A percentile compares a stretch with the other conserved stretches of the same genome.
Evolutionary conservation across 2,113 vertebrate genomes (phyloP).

Genomic region (Dasyurus viverrinus): DNA sequence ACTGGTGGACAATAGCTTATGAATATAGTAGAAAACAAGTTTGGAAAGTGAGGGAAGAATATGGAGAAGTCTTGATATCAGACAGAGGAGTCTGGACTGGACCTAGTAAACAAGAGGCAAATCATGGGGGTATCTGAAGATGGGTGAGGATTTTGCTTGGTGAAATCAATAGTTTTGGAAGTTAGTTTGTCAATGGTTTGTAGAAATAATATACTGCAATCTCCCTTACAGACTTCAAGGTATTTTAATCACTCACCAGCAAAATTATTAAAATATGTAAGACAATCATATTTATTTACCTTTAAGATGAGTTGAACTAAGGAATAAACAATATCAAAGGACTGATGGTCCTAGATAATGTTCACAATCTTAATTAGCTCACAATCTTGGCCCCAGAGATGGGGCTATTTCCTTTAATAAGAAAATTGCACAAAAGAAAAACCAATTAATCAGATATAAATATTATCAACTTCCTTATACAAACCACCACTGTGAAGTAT

Average conservation of each 20-base stretch:
- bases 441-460: neutral
- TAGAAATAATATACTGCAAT: neutral
- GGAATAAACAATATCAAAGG: neutral
- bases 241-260: neutral
- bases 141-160: neutral
- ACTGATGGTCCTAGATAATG: neutral
- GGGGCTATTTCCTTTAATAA: conserved; percentile 33
- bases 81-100: neutral
- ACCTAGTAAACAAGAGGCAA: neutral
- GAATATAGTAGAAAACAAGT: neutral
- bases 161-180: neutral
- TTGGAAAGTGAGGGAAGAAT: neutral
- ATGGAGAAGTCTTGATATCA: neutral
- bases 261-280: neutral
- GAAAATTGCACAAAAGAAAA: neutral
- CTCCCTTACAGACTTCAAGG: neutral
- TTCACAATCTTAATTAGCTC: neutral
- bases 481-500: neutral
- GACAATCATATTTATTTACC: neutral
- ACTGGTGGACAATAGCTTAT: neutral
- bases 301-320: neutral
- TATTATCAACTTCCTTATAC: neutral
- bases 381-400: neutral
- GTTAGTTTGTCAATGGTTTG: neutral
- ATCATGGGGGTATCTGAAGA: neutral